Evolutionary conservation across 1,140 invertebrate genomes (phyloP), one percentile per base, ranked within the genome.

Genomic region (Sesamia nonagrioides): DNA sequence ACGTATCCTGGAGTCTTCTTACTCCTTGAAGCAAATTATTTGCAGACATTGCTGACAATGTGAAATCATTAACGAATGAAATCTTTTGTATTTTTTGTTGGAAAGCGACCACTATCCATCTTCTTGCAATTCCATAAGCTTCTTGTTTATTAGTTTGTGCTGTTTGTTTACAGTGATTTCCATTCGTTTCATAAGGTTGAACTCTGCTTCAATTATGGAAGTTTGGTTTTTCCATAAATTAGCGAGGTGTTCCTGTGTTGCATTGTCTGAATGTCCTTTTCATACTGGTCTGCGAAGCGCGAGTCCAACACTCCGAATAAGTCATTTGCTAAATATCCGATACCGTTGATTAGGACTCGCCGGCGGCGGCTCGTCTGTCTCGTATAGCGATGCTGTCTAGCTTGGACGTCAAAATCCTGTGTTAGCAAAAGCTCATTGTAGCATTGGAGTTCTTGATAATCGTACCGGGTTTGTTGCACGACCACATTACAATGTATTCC

Each of bases 271-370:
- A 50, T 50, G 45, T 50, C 45, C 45, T 50, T 50, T 50, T 50
- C 45, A 8, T 52, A 52, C 6, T 52, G 15, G 50, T 17, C 18
- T 52, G 50, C 50, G 8, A 52, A 52, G 18, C 50, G 50, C n/a
- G 15, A 52, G n/a, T 52, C 50, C n/a, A 52, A 52, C 48, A 52
- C 48, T 52, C 48, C 48, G 48, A 52, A 52, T 17, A 52, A 52
- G 48, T 52, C 48, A 52, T 52, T 52, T 17, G 48, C 48, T 52
- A 52, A 17, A 52, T 52, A 52, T 7, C 48, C 48, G 15, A 52
- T 6, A 52, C 48, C 13, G 48, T 52, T n/a, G 48, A 52, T 45
- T 45, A 52, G 8, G 8, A 15, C n/a, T 52, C 50, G 50, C 8
- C 50, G 50, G 50, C 4, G n/a, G n/a, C 50, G 50, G 8, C 5